phyloP scores from a whole-genome alignment of 2,888 invertebrate species.

The Belgica antarctica region DNA sequence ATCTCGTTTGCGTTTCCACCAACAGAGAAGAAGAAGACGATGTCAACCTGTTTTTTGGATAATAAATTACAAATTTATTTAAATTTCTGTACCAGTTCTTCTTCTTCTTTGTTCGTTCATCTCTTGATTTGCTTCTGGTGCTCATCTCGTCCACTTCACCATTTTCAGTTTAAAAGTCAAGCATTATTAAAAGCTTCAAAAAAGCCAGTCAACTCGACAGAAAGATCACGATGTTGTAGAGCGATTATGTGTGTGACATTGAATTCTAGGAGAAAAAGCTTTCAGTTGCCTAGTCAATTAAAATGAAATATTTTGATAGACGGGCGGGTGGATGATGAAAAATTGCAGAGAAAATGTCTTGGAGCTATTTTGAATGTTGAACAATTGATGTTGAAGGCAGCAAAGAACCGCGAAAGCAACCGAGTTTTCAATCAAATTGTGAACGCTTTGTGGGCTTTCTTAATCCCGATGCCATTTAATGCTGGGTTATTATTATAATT shows the following conservation, averaged over 20 bases:
- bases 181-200: slow-evolving; percentile 16
- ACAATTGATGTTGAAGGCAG: not conserved
- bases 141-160: not conserved
- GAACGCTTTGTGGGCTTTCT: not conserved
- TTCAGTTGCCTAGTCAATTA: not conserved
- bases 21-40: not conserved
- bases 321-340: slow-evolving; percentile 6
- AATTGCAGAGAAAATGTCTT: not conserved
- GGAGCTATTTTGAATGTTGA: slow-evolving; percentile 1
- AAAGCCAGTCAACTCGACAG: not conserved
- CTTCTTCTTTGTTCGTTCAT: not conserved
- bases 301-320: slow-evolving; percentile 12
- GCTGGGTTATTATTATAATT: slow-evolving; percentile 1
- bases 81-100: slow-evolving; percentile 14
- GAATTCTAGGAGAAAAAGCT: slow-evolving; percentile 3
- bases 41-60: slow-evolving; percentile 38
- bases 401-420: not conserved
- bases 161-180: slow-evolving; percentile 16
- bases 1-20: not conserved
- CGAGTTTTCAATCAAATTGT: not conserved
- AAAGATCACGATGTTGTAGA: slow-evolving; percentile 5
- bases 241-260: not conserved
- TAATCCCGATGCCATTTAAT: slow-evolving; percentile 11
- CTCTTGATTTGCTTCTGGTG: not conserved
- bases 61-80: slow-evolving; percentile 38